Conservation (phyloP, 2,888 invertebrate species). For the Lepidonotus clava region DNA sequence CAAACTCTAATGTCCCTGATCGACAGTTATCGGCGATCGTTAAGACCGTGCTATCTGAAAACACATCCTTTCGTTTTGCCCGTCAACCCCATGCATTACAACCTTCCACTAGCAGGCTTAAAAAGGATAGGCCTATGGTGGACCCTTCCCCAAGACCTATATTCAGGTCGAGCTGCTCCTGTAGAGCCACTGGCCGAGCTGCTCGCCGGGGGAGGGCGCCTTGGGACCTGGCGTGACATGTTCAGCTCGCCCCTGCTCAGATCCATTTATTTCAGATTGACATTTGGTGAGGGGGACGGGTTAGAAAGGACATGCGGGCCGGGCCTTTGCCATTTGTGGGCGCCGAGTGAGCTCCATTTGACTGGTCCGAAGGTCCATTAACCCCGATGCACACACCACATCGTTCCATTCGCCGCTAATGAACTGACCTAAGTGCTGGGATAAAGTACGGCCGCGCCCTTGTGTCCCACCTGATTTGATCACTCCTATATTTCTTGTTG, state of each 20-base stretch:
- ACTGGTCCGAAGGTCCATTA: constrained; percentile 30
- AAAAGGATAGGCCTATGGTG: too few species aligned
- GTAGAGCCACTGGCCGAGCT: neutral
- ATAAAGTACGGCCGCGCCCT: neutral
- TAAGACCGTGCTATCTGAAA: too few species aligned
- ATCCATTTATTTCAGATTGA: constrained; percentile 52
- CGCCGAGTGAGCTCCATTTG: constrained; percentile 28
- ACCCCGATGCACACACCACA: neutral
- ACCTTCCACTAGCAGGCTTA: too few species aligned
- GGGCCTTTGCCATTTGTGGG: constrained; percentile 32
- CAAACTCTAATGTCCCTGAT: too few species aligned
- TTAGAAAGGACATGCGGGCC: neutral
- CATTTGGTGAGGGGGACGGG: constrained; percentile 24
- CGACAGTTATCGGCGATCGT: too few species aligned
- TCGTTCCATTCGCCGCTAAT: neutral
- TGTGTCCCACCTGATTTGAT: neutral
- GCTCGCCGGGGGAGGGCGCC: constrained; percentile 1
- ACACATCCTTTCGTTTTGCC: too few species aligned
- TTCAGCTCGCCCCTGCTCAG: neutral
- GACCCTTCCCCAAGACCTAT: neutral
- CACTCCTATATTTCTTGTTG: neutral
- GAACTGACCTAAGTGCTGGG: constrained; percentile 22
- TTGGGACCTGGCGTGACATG: constrained; percentile 11
- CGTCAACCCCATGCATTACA: too few species aligned
- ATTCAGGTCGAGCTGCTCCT: neutral